Percentiles rank a stretch among this genome's conserved stretches.
Evolutionary conservation across 2,888 invertebrate genomes (phyloP).

Genomic region (Meteorus colon): DNA sequence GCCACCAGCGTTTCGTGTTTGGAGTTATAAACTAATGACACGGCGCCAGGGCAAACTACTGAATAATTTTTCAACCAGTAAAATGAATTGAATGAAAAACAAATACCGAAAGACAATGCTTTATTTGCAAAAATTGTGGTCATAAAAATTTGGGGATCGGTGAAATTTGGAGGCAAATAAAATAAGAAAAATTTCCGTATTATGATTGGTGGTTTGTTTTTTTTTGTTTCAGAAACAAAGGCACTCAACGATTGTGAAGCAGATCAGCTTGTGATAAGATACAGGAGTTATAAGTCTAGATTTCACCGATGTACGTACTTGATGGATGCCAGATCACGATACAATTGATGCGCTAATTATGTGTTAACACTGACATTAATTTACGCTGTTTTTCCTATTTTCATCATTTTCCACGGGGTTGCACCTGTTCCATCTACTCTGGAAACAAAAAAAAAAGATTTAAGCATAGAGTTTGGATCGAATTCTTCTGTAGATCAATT

Average conservation of each 20-base stretch:
- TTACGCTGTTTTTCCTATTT: neutral
- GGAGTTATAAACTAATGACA: slow-evolving; percentile 66
- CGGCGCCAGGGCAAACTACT: slow-evolving; percentile 47
- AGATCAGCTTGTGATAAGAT: slow-evolving; percentile 70
- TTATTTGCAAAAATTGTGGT: too few relatives aligned
- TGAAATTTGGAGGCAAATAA: too few relatives aligned
- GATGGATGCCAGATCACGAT: slow-evolving; percentile 64
- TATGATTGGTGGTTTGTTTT: slow-evolving; percentile 27
- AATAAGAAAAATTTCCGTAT: neutral
- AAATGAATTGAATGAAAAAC: slow-evolving; percentile 1
- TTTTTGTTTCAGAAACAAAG: slow-evolving; percentile 65
- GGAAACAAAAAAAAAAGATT: neutral
- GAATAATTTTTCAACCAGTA: slow-evolving; percentile 32
- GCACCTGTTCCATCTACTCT: too few relatives aligned
- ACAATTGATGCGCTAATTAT: slow-evolving; percentile 33
- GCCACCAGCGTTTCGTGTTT: neutral
- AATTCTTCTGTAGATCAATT: neutral
- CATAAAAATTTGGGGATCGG: too few relatives aligned
- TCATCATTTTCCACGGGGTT: neutral
- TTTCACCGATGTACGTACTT: slow-evolving; percentile 68
- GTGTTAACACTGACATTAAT: neutral
- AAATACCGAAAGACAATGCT: neutral
- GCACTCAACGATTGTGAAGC: slow-evolving; percentile 60
- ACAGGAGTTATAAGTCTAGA: slow-evolving; percentile 67
- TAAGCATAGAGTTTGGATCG: neutral